Percentiles rank a stretch among this genome's conserved stretches.
These are phyloP conservation scores for Anguilla japonica DNA, from an alignment of 2,113 vertebrate genomes.

Conservation along the genomic window DNA sequence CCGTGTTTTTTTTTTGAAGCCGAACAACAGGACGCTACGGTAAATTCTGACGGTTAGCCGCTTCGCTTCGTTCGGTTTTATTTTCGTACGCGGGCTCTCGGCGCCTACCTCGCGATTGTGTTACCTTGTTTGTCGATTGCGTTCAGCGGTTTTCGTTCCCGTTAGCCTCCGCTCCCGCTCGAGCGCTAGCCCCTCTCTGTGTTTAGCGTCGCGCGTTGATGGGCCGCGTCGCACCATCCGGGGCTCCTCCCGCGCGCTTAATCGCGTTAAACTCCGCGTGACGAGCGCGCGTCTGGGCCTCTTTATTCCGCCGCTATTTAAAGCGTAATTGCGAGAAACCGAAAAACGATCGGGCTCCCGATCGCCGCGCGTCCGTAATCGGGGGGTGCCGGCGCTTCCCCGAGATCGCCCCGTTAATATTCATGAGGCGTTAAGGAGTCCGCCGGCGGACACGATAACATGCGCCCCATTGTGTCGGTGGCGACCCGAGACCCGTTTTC, in stretches of 20 bases:
- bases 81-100: not conserved
- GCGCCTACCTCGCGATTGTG: too few relatives aligned
- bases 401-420: constrained; percentile 42
- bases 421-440: constrained; percentile 36
- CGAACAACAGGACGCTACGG: too few relatives aligned
- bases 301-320: constrained; percentile 27
- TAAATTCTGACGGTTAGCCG: not conserved
- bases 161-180: too few relatives aligned
- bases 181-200: not conserved
- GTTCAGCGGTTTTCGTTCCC: too few relatives aligned
- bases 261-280: constrained; percentile 52
- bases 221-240: not conserved
- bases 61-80: not conserved
- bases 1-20: too few relatives aligned
- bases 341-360: constrained; percentile 37
- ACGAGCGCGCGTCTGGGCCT: constrained; percentile 48
- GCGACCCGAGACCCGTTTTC: not conserved
- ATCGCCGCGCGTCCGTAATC: constrained; percentile 34
- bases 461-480: not conserved
- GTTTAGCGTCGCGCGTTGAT: not conserved
- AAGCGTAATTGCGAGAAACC: constrained; percentile 33
- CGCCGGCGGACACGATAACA: constrained; percentile 29
- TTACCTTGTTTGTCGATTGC: not conserved
- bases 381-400: constrained; percentile 26
- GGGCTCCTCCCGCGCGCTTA: constrained; percentile 33